These are phyloP conservation scores for Hemicrepidius hirtus DNA, from an alignment of 2,888 invertebrate genomes.

Conservation along the genomic window DNA sequence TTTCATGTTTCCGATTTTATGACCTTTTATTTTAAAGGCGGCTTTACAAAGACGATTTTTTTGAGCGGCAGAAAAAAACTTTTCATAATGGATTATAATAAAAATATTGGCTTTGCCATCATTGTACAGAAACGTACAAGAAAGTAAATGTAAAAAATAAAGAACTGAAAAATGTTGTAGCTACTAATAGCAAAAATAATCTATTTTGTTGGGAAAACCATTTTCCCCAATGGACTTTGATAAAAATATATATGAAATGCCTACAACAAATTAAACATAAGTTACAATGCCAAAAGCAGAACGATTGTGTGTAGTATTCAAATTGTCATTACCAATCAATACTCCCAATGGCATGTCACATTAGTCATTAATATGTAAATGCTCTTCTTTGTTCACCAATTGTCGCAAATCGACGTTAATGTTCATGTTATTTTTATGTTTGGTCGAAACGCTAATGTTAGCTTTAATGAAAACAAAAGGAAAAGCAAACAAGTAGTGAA, in stretches of 20 bases:
- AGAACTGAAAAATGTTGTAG: no score
- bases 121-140: background rate
- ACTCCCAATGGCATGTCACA: constrained; percentile 37
- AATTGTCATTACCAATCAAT: constrained; percentile 47
- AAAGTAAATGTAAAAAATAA: background rate
- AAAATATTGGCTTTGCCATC: background rate
- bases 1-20: constrained; percentile 47
- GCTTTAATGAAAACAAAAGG: constrained; percentile 10
- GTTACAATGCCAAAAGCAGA: constrained; percentile 37
- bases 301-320: constrained; percentile 39
- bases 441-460: constrained; percentile 30
- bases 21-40: constrained; percentile 16
- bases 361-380: constrained; percentile 48
- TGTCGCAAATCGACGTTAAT: constrained; percentile 48
- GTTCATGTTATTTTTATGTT: constrained; percentile 33
- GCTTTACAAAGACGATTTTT: background rate
- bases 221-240: no score
- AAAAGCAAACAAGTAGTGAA: background rate
- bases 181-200: no score
- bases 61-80: background rate
- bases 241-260: background rate
- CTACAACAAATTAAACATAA: constrained; percentile 3
- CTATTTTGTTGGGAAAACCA: no score
- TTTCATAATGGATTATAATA: constrained; percentile 1
- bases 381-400: constrained; percentile 44